Percentiles rank a stretch among this genome's conserved stretches.
phyloP scores from a whole-genome alignment of 2,888 invertebrate genomes.

The Micoletzkya japonica region DNA sequence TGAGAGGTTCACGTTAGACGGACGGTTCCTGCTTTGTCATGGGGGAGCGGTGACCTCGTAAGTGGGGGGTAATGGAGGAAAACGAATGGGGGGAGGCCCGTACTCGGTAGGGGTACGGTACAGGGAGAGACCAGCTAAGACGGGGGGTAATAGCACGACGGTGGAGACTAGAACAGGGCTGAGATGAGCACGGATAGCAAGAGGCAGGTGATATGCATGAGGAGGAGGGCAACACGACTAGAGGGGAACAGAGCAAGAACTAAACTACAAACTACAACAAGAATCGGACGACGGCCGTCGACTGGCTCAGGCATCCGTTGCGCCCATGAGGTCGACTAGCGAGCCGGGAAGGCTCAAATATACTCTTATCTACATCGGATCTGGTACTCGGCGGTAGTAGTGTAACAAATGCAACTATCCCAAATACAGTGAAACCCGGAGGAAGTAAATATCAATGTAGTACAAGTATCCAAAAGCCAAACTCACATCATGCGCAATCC shows the following conservation, averaged over 20 bases:
- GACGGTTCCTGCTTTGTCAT: no score
- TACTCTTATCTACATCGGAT: neutral
- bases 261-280: neutral
- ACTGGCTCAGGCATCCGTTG: conserved; percentile 15
- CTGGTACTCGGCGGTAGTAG: neutral
- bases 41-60: no score
- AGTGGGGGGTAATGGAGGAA: no score
- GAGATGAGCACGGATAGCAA: no score
- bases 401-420: neutral
- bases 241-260: neutral
- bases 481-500: conserved; percentile 54
- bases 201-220: neutral
- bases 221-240: neutral
- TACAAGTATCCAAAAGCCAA: no score
- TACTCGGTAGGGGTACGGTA: no score
- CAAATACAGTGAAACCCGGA: neutral
- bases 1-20: no score
- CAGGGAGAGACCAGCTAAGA: no score
- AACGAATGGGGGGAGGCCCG: no score
- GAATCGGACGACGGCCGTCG: neutral
- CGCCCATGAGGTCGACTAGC: conserved; percentile 15
- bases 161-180: no score
- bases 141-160: no score
- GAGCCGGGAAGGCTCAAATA: conserved; percentile 24
- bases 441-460: no score